Base-by-base conservation (phyloP, 2,888 invertebrate species). In the Synanthedon tipuliformis region DNA sequence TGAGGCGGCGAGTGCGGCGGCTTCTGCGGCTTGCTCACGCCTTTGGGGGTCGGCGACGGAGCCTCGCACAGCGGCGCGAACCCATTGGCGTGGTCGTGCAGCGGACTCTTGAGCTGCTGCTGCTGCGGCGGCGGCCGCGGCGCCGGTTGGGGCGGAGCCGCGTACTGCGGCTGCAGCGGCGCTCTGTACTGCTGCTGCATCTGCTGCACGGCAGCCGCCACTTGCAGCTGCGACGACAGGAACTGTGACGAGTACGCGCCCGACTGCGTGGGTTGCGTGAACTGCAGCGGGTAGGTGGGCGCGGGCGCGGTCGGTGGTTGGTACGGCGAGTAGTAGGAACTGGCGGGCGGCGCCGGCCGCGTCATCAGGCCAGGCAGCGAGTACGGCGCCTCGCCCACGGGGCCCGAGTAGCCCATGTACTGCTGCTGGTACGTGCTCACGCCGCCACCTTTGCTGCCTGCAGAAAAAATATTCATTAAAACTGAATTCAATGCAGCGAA, bases 1-100 rank as follows among this genome's bases (percentile, higher is more conserved):
- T 80, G 83, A 59, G 87, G 81, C 65, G 85, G 86, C 61, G 85
- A 84, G 69, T 86, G 86, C 60, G 85, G 83, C 61, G 81, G 76
- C 69, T 83, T 82, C 61, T 76, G 75, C 49, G 75, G 75, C 64
- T 80, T 80, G 55, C 61, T 40, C 41, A 66, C 73, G 64, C 75
- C 81, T 68, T 82, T 89, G 34, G 80, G 88, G 61, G 83, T 89
- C 65, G 89, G 89, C 64, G 78, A 89, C 78, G 89, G 62, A 74
- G 89, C 63, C 76, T 92, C 75, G 89, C 90, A 82, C 65, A 93
- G 89, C 56, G 92, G 88, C 56, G 92, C 81, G 66, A 85, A 85
- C 12, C 86, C 86, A 64, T 85, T 85, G 48, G 81, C 81, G 62
- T 87, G 86, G 66, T 86, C 88, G 73, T 88, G 88, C 53, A 87